Evolutionary conservation across 2,888 invertebrate species (phyloP).

Genomic region (Zygaena filipendulae): DNA sequence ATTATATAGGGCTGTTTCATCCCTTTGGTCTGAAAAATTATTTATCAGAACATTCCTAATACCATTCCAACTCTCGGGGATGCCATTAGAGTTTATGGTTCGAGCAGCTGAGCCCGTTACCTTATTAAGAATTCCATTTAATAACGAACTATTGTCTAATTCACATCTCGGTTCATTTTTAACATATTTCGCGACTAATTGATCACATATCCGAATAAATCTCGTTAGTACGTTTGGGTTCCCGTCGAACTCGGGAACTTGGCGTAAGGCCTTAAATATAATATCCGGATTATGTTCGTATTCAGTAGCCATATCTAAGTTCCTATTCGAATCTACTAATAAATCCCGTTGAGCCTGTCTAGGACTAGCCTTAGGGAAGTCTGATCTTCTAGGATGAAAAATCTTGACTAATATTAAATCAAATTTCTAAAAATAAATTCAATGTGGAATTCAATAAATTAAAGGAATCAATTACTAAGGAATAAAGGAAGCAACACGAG

Average conservation of each 20-base stretch:
- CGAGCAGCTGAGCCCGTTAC: constrained; percentile 16
- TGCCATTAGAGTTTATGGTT: constrained; percentile 19
- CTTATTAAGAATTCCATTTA: constrained; percentile 13
- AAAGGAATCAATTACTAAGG: no score
- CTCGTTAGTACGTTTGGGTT: constrained; percentile 8
- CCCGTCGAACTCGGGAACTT: constrained; percentile 11
- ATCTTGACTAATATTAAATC: no score
- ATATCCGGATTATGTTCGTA: no score
- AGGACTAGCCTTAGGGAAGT: no score
- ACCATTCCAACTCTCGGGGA: constrained; percentile 17
- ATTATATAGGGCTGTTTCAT: constrained; percentile 16
- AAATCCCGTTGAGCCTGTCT: no score
- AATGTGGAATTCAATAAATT: no score
- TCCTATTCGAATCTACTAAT: no score
- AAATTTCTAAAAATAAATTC: no score
- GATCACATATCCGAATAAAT: constrained; percentile 10
- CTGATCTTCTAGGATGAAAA: no score
- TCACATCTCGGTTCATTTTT: constrained; percentile 1
- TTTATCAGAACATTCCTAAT: constrained; percentile 16
- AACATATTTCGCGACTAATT: constrained; percentile 5
- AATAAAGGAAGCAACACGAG: no score
- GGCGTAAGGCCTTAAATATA: constrained; percentile 9
- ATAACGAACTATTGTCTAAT: constrained; percentile 5
- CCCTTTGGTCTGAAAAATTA: constrained; percentile 19
- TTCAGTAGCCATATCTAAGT: no score